Percentiles rank a stretch among this genome's conserved stretches.
Evolutionary conservation across 2,888 invertebrate genomes (phyloP).

Genomic region (Masnerella sp.): DNA sequence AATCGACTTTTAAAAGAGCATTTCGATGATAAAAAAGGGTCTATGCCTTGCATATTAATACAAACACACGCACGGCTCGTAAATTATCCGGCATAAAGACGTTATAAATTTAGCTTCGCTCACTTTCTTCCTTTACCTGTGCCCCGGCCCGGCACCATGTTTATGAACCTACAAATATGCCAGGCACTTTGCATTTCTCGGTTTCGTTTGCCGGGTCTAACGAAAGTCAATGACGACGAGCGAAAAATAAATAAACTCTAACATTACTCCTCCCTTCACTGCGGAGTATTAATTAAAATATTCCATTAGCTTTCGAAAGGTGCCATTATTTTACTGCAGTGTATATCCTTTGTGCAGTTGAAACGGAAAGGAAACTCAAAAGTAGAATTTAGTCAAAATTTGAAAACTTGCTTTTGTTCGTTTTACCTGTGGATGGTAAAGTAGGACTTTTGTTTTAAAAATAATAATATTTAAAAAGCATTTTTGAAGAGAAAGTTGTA

Average conservation of each 20-base stretch:
- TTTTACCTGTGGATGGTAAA: no score
- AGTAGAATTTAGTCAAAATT: no score
- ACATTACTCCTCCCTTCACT: not conserved
- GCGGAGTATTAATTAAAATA: constrained; percentile 8
- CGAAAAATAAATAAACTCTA: constrained; percentile 32
- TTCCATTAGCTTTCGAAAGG: constrained; percentile 14
- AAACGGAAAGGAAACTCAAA: no score
- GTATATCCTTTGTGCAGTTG: no score
- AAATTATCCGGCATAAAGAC: constrained; percentile 49
- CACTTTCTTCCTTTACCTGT: constrained; percentile 58
- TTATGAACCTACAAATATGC: constrained; percentile 57
- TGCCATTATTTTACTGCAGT: not conserved
- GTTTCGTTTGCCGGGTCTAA: constrained; percentile 43
- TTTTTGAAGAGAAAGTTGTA: no score
- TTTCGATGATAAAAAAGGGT: constrained; percentile 26
- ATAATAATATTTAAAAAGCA: no score
- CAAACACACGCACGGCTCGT: constrained; percentile 35
- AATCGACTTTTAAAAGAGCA: constrained; percentile 12
- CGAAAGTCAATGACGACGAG: constrained; percentile 51
- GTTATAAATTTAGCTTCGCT: constrained; percentile 57
- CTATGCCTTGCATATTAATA: constrained; percentile 43
- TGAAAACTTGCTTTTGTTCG: no score
- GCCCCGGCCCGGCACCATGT: constrained; percentile 42
- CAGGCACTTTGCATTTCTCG: constrained; percentile 56
- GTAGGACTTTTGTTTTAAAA: no score